Conservation (phyloP, 2,888 invertebrate species). For the Caradrina kadenii region DNA sequence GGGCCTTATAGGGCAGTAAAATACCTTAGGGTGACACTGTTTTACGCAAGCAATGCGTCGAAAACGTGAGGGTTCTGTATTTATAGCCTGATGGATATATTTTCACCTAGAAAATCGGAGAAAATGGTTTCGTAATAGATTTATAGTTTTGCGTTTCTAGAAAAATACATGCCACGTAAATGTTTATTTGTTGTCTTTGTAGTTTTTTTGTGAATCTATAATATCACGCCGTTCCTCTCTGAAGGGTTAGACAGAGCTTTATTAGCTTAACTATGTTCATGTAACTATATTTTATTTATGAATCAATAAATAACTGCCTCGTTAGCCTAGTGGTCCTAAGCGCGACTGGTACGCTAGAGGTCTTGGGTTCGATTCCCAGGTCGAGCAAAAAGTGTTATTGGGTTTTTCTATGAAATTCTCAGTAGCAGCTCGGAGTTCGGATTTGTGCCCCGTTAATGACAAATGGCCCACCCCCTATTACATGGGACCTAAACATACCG, state of each 20-base stretch:
- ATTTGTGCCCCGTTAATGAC: no score
- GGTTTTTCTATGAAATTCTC: no score
- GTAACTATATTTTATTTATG: neutral
- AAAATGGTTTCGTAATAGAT: conserved; percentile 40
- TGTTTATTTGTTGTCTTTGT: conserved; percentile 8
- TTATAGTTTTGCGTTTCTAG: conserved; percentile 15
- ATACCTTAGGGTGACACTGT: conserved; percentile 60
- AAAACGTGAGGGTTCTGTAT: conserved; percentile 43
- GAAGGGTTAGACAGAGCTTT: neutral
- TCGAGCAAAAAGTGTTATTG: no score
- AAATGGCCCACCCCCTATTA: no score
- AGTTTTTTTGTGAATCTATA: neutral
- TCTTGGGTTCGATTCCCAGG: no score
- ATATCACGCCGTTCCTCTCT: neutral
- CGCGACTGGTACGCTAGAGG: no score
- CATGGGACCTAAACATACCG: no score
- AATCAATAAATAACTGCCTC: no score
- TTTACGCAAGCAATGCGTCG: conserved; percentile 48
- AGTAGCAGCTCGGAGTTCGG: no score
- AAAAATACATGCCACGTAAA: neutral
- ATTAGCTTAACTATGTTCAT: no score
- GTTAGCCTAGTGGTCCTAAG: no score
- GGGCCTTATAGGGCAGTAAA: conserved; percentile 53
- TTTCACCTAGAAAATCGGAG: conserved; percentile 35
- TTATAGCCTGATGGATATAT: conserved; percentile 50